Base-by-base conservation (phyloP, 2,113 vertebrate genomes). In the Aepyceros melampus region DNA sequence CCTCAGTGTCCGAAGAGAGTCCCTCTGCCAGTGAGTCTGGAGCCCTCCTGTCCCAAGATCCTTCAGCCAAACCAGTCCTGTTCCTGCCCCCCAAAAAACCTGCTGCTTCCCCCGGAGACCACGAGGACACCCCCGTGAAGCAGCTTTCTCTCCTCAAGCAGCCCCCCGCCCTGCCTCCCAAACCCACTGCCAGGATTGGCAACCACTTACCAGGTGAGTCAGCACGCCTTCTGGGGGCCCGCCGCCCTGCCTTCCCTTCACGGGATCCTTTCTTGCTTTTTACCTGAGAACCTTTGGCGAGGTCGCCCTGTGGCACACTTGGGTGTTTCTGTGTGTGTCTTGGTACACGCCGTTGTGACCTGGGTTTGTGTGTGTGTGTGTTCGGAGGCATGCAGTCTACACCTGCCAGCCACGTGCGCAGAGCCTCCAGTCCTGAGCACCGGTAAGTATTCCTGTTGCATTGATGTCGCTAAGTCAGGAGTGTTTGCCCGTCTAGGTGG, bases 151-250 rank as follows among this genome's bases (percentile, higher is more conserved):
- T 99, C 98, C 99, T 99, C 99, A 99, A 99, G 99, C 99, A 99
- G 98, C 99, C 99, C 98, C 99, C 99, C 29, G 99, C 99, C 98
- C 99, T 99, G 98, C 99, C 99, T 98, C 99, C 99, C 96, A 99
- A 99, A 98, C 99, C 99, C 98, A 99, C 99, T 99, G 98, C 99
- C 98, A 99, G 99, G 99, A 99, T 99, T 98, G 98, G 99, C 99
- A 99, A 99, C 99, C 99, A 99, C 98, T 99, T 99, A 99, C 99
- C 99, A 99, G 99, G 99, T 99, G 98, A 99, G 99, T 99, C 98
- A 16, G 81, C 96, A 90, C 47, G 47, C 92, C 98, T 94, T 33
- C 90, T 55, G 82, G 97, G 97, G 74, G 36, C 56, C n/a, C 53
- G 86, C 94, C n/a, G 87, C 76, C 91, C 93, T 84, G 23, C 0